Base-by-base conservation (phyloP, 2,888 invertebrate genomes). In the Melinopterus prodromus region DNA sequence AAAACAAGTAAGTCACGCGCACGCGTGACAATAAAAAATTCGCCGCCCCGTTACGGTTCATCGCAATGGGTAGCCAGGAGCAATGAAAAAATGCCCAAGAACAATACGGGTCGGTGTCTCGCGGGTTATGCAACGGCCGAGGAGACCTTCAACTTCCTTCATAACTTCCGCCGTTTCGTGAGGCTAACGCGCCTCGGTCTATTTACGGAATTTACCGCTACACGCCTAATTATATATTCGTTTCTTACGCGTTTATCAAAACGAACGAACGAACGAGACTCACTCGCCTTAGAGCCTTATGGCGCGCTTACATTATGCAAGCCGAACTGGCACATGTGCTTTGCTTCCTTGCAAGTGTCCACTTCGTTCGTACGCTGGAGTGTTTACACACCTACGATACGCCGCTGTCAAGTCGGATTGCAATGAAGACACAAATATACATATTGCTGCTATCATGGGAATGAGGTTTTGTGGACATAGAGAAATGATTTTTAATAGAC, bases 101-200 rank as follows among this genome's bases (percentile, higher is more conserved):
- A 82, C 82, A 82, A 82, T 81, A 77, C 78, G 72, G 80, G 78
- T 79, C 80, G 78, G 77, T 77, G 78, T 80, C 76, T 80, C 72
- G 75, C 76, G 72, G 81, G 81, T 81, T 80, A 80, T 80, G 80
- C 69, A 80, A 82, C 53, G 53, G 53, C 77, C 69, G 77, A 80
- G 80, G 78, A 70, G 79, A 74, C 81, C 82, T 80, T 80, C 77
- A 79, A 80, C 81, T 82, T 82, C 82, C 82, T 82, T 78, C 79
- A 77, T 78, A 78, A 79, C 78, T 82, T 82, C 82, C 82, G 82
- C 70, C 70, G 69, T 71, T 76, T 79, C 53, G 72, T 72, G 69
- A 69, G 77, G 78, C 74, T 79, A 78, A 76, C 80, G 78, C 71
- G 74, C 75, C 78, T 77, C 80, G 78, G 70, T 76, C 80, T 80